Evolutionary conservation across 1,140 invertebrate species (phyloP).

Genomic region (Pissodes strobi): DNA sequence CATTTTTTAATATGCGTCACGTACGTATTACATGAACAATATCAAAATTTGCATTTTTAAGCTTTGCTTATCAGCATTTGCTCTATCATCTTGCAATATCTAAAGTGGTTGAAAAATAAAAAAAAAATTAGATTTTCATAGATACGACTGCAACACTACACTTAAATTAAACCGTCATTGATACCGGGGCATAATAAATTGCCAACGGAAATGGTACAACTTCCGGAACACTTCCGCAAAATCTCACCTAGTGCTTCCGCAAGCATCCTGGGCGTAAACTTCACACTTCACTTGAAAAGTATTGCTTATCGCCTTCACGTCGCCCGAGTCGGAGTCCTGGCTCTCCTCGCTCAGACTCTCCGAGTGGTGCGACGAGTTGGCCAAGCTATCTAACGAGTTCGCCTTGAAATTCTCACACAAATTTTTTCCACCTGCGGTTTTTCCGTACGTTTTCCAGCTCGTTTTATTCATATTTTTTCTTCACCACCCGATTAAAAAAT

Average conservation of each 20-base stretch:
- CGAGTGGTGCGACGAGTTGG: conserved; percentile 63
- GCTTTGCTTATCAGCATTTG: too few species aligned
- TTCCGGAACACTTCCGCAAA: neutral
- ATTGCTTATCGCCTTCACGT: conserved; percentile 54
- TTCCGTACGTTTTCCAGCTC: conserved; percentile 31
- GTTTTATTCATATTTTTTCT: conserved; percentile 31
- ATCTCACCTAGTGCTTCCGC: conserved; percentile 41
- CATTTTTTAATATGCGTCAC: too few species aligned
- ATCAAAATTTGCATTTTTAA: too few species aligned
- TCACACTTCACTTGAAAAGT: conserved; percentile 52
- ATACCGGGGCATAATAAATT: too few species aligned
- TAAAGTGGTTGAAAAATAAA: too few species aligned
- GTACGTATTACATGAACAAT: too few species aligned
- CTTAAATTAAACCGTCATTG: too few species aligned
- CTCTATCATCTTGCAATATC: too few species aligned
- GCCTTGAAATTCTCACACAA: conserved; percentile 35
- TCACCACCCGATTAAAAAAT: neutral
- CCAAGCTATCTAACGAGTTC: conserved; percentile 67
- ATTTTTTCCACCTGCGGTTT: conserved; percentile 16
- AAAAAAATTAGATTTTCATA: too few species aligned
- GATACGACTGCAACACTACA: too few species aligned
- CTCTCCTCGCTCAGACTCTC: conserved; percentile 60
- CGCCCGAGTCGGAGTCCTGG: conserved; percentile 62
- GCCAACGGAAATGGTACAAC: neutral
- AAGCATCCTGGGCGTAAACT: conserved; percentile 47